Evolutionary conservation across 2,888 invertebrate species (phyloP).

Genomic region (Torymus tubicola): DNA sequence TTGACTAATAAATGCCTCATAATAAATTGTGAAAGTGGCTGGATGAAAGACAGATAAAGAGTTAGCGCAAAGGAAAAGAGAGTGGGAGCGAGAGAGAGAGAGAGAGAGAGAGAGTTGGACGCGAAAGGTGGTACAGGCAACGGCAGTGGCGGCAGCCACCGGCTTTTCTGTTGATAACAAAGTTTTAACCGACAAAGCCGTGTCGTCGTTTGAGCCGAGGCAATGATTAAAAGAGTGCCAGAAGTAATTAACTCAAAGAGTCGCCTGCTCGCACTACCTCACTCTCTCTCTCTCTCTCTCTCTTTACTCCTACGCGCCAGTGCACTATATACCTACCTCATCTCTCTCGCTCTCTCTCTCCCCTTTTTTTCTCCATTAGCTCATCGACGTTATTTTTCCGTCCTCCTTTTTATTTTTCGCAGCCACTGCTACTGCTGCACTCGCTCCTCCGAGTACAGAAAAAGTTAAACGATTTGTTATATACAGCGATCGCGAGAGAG

Average conservation of each 20-base stretch:
- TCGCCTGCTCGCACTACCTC: too few species aligned
- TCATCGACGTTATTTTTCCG: conserved; percentile 36
- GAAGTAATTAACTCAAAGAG: conserved; percentile 50
- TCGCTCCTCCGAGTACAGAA: conserved; percentile 7
- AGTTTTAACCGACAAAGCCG: conserved; percentile 53
- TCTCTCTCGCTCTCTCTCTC: not conserved
- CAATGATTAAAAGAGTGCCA: conserved; percentile 54
- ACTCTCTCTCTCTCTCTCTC: conserved; percentile 7
- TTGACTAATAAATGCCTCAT: too few species aligned
- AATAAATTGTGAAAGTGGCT: not conserved
- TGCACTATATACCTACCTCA: too few species aligned
- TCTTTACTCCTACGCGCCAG: not conserved
- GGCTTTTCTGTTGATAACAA: conserved; percentile 42
- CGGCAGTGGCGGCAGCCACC: too few species aligned
- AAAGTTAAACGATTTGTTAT: conserved; percentile 52
- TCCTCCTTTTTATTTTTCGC: not conserved
- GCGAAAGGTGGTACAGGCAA: too few species aligned
- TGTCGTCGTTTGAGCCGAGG: conserved; percentile 26
- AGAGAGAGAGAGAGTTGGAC: too few species aligned
- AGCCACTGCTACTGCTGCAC: not conserved
- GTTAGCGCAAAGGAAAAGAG: not conserved
- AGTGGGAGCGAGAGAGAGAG: too few species aligned
- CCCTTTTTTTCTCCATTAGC: conserved; percentile 39
- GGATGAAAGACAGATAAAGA: not conserved
- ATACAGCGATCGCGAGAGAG: conserved; percentile 16